These are phyloP conservation scores for Drosophila pseudoananassae DNA, from an alignment of 1,140 invertebrate species.

Conservation along the genomic window DNA sequence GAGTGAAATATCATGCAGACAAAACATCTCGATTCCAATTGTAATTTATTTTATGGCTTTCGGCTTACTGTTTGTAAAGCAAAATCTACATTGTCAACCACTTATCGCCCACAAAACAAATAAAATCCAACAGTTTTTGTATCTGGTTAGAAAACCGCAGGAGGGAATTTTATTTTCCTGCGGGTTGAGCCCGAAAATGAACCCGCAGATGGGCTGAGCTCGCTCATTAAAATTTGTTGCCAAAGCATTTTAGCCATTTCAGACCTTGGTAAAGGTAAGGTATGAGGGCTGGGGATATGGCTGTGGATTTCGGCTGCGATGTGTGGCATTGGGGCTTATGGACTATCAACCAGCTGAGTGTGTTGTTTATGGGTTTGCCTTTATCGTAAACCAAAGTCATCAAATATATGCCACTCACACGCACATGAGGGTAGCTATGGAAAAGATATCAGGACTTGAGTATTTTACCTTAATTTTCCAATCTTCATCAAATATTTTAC, in stretches of 20 bases:
- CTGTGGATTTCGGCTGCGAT: background rate
- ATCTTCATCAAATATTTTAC: slow-evolving; percentile 23
- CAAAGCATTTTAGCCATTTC: background rate
- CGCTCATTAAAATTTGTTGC: slow-evolving; percentile 50
- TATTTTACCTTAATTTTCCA: slow-evolving; percentile 31
- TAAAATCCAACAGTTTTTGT: slow-evolving; percentile 65
- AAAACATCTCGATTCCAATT: slow-evolving; percentile 11
- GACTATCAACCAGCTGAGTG: slow-evolving; percentile 41
- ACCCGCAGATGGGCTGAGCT: slow-evolving; percentile 40
- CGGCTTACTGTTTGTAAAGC: slow-evolving; percentile 26
- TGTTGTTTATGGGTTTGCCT: slow-evolving; percentile 36
- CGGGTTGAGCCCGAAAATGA: slow-evolving; percentile 42
- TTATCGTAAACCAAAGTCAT: slow-evolving; percentile 47
- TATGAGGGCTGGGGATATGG: background rate
- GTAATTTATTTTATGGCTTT: slow-evolving; percentile 21
- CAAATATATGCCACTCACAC: slow-evolving; percentile 24
- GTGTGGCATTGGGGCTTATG: slow-evolving; percentile 23
- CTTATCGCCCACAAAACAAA: slow-evolving; percentile 75
- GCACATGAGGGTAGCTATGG: slow-evolving; percentile 27
- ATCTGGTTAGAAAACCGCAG: slow-evolving; percentile 26
- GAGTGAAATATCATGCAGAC: background rate
- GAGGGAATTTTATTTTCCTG: slow-evolving; percentile 45
- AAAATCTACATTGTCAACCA: slow-evolving; percentile 61
- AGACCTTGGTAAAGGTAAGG: slow-evolving; percentile 16
- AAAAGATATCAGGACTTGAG: slow-evolving; percentile 30